phyloP scores from a whole-genome alignment of 2,888 invertebrate species.

The Heliconius charithonia region DNA sequence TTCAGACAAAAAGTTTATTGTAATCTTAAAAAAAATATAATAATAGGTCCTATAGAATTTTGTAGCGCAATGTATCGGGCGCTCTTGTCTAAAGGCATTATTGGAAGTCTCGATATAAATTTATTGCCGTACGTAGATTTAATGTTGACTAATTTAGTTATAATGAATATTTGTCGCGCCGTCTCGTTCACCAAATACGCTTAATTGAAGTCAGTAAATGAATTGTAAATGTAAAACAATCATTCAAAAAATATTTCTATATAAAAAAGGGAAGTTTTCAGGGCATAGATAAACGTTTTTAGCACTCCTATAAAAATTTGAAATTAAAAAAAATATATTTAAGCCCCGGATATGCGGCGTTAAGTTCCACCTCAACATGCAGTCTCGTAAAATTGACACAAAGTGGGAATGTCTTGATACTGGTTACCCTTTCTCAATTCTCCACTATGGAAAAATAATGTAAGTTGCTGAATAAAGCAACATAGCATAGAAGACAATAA shows the following conservation, averaged over 20 bases:
- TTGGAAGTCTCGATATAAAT: slow-evolving; percentile 66
- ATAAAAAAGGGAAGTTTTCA: too few species aligned
- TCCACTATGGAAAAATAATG: too few species aligned
- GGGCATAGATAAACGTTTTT: too few species aligned
- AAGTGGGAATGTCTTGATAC: neutral
- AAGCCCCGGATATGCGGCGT: neutral
- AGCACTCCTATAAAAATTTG: too few species aligned
- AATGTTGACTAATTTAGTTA: slow-evolving; percentile 67
- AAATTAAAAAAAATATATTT: neutral
- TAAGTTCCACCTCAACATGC: neutral
- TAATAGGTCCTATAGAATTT: neutral
- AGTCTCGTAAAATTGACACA: neutral
- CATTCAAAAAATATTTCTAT: neutral
- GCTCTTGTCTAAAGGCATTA: slow-evolving; percentile 64
- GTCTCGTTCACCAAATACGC: slow-evolving; percentile 36
- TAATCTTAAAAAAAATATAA: too few species aligned
- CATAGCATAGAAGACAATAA: neutral
- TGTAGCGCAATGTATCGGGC: slow-evolving; percentile 29
- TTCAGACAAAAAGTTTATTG: too few species aligned
- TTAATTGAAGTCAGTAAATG: slow-evolving; percentile 34
- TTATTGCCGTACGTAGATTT: slow-evolving; percentile 65
- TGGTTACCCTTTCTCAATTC: neutral
- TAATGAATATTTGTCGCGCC: slow-evolving; percentile 65
- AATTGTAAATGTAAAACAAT: neutral
- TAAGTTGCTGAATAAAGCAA: too few species aligned